phyloP scores from a whole-genome alignment of 2,113 vertebrate genomes.

The Aix galericulata region DNA sequence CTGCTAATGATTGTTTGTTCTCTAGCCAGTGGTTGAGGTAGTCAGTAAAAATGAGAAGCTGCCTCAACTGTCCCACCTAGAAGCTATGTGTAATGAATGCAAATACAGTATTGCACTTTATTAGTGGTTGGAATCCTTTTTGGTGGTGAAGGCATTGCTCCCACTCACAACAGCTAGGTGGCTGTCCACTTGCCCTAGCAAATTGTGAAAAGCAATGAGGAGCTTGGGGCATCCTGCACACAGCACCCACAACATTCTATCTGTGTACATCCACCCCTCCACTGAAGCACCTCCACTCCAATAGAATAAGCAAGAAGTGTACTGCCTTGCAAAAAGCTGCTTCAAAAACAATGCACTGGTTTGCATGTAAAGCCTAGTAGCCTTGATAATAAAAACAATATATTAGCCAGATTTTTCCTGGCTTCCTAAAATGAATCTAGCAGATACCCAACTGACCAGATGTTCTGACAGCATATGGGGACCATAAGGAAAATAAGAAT shows the following conservation, averaged over 20 bases:
- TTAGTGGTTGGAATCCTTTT: not conserved
- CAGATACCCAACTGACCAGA: not conserved
- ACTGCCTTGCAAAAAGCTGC: not conserved
- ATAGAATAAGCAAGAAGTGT: not conserved
- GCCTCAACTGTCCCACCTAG: not conserved
- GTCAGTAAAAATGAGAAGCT: not conserved
- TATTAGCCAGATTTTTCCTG: not conserved
- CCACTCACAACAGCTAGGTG: not conserved
- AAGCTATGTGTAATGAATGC: not conserved
- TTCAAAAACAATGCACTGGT: not conserved
- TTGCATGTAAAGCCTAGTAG: not conserved
- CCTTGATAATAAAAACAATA: not conserved
- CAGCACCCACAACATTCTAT: not conserved
- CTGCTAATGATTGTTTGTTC: fast-evolving
- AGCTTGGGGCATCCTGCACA: not conserved
- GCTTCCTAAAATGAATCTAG: not conserved
- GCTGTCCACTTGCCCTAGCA: not conserved
- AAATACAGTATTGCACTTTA: not conserved
- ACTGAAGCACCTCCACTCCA: not conserved
- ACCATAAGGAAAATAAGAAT: not conserved
- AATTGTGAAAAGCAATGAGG: not conserved
- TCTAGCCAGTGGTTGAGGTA: not conserved
- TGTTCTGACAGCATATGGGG: not conserved
- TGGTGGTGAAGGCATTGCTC: not conserved
- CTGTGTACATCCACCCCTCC: not conserved